Conservation (phyloP, 2,888 invertebrate genomes). For the Melanostoma mellinum region DNA sequence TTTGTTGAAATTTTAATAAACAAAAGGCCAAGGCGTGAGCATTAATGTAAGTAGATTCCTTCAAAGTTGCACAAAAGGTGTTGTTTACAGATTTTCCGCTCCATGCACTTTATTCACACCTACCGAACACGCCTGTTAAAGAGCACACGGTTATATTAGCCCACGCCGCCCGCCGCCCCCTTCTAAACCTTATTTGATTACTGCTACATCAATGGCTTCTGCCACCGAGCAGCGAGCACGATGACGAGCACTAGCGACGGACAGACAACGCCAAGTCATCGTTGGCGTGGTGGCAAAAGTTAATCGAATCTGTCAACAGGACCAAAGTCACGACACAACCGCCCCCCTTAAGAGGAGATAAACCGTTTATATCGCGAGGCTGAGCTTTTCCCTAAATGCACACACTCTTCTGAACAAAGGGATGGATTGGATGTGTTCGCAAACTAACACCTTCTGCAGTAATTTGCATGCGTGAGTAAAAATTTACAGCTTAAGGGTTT, state of each 20-base stretch:
- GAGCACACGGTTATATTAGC: neutral
- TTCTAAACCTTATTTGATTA: constrained; percentile 60
- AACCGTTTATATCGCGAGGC: constrained; percentile 23
- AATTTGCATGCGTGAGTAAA: constrained; percentile 60
- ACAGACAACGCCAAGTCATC: neutral
- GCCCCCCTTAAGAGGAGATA: constrained; percentile 16
- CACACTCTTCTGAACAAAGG: neutral
- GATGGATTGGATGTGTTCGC: constrained; percentile 33
- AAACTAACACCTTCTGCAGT: constrained; percentile 24
- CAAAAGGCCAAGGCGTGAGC: constrained; percentile 54
- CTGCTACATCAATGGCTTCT: constrained; percentile 69
- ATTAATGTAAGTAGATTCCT: constrained; percentile 50
- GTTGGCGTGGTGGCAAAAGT: constrained; percentile 49
- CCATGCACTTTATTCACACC: constrained; percentile 34
- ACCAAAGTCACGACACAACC: constrained; percentile 29
- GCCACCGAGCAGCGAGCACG: neutral
- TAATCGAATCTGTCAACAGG: constrained; percentile 69
- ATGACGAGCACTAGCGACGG: neutral
- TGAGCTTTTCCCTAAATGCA: constrained; percentile 3
- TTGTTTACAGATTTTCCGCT: constrained; percentile 62
- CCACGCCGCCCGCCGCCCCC: neutral
- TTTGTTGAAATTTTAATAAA: constrained; percentile 24
- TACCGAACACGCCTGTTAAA: neutral
- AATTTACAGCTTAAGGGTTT: constrained; percentile 37
- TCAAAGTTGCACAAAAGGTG: constrained; percentile 37